Conservation (phyloP, 2,888 invertebrate species). For the Erynnis tages region DNA sequence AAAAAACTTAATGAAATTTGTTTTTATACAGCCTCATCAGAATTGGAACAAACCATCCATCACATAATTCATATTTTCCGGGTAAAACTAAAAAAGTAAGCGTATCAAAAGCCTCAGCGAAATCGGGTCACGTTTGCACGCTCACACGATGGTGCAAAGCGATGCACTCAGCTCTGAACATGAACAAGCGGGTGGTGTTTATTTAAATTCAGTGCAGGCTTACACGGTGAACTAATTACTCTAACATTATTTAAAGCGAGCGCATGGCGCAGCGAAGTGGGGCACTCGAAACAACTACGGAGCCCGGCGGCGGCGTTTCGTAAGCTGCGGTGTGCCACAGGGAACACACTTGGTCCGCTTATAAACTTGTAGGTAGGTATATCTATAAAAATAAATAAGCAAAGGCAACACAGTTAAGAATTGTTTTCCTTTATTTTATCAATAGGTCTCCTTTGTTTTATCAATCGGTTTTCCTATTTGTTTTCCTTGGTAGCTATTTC, state of each 20-base stretch:
- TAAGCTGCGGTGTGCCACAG: conserved; percentile 6
- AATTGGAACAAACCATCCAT: too few relatives aligned
- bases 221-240: conserved; percentile 23
- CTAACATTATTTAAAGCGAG: conserved; percentile 21
- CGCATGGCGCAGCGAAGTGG: neutral
- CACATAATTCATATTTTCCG: too few relatives aligned
- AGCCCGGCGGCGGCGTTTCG: conserved; percentile 3
- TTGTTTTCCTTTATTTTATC: too few relatives aligned
- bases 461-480: too few relatives aligned
- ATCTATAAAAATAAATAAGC: too few relatives aligned
- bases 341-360: conserved; percentile 1
- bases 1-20: too few relatives aligned
- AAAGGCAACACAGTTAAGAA: too few relatives aligned
- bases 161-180: conserved; percentile 8
- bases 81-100: too few relatives aligned
- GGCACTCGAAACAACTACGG: conserved; percentile 5
- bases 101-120: neutral
- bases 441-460: too few relatives aligned
- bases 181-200: conserved; percentile 8
- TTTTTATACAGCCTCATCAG: too few relatives aligned
- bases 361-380: neutral
- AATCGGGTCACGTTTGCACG: neutral
- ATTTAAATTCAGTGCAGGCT: conserved; percentile 16
- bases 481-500: too few relatives aligned
- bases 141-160: conserved; percentile 2